Base-by-base conservation (phyloP, 37 sponge, comb jelly and placozoan genomes). In the Crambe crambe region DNA sequence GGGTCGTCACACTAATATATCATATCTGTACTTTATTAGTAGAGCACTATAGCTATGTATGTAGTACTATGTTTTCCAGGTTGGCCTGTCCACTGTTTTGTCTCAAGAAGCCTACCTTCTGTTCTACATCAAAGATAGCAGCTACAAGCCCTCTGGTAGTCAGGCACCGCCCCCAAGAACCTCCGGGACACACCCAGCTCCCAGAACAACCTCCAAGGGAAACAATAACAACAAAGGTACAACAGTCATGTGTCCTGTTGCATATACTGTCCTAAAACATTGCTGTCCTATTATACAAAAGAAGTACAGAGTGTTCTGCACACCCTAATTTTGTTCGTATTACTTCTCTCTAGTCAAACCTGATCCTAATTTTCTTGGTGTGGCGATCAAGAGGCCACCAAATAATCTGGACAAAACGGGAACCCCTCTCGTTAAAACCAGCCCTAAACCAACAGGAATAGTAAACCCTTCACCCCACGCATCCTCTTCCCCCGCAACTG, bases 101-200 rank as follows among this genome's bases (percentile, higher is more conserved):
- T 72, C 76, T 18, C 92, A 89, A 42, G 94, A 98, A 42, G 99
- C 99, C 12, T 98, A 98, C 72, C 85, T 98, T 36, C 86, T 98
- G 30, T 95, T 98, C 74, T 98, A 98, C 62, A 83, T 83, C 25
- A 67, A 39, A 68, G 89, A 92, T 57, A 20, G 41, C 23, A 54
- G 73, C 1, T 64, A 88, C 37, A 34, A 44, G 35, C 71, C 82
- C 9, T 21, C 69, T 15, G 43, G 21, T 0, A 22, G 56, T 18
- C 40, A 51, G 29, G 8, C 57, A 3, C 58, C 85, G 3, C 76
- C 68, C 6, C n/a, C n/a, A n/a, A 63, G 35, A 74, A 42, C 37
- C 56, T 23, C 40, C 8, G 72, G 54, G 22, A 40, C 25, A 4
- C 71, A 30, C 0, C 69, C 36, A 18, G 59, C 20, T 0, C 69